These are phyloP conservation scores for Tryphoninae sp. DNA, from an alignment of 2,888 invertebrate species.

Conservation along the genomic window DNA sequence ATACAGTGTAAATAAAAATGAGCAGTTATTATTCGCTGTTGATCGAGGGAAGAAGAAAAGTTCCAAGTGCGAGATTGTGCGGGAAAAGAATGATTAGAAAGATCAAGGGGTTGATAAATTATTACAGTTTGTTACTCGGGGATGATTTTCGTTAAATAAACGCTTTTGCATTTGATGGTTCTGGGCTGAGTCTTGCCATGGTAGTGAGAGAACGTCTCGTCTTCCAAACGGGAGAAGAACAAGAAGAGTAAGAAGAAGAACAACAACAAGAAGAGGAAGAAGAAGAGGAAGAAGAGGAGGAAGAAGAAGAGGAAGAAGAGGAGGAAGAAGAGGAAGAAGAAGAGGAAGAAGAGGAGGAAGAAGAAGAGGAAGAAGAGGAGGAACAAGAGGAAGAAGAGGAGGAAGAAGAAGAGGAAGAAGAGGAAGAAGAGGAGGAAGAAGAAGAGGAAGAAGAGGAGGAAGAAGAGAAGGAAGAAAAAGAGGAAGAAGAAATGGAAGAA, in stretches of 20 bases:
- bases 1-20: no score
- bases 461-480: no score
- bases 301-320: no score
- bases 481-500: slow-evolving; percentile 49
- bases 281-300: slow-evolving; percentile 19
- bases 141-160: not conserved
- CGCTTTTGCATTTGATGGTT: slow-evolving; percentile 14
- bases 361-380: no score
- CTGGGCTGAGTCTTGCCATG: slow-evolving; percentile 58
- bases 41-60: no score
- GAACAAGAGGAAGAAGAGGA: no score
- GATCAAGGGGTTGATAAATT: slow-evolving; percentile 32
- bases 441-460: no score
- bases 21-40: no score
- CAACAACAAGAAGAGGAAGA: slow-evolving; percentile 7
- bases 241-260: slow-evolving; percentile 65
- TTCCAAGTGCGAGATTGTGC: not conserved
- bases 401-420: slow-evolving; percentile 43
- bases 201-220: slow-evolving; percentile 52
- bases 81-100: slow-evolving; percentile 18
- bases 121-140: not conserved
- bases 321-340: slow-evolving; percentile 52
- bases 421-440: slow-evolving; percentile 59
- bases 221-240: slow-evolving; percentile 51
- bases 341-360: slow-evolving; percentile 62